phyloP scores from a whole-genome alignment of 2,888 invertebrate genomes.

The Lepidocyrtinus sp. region DNA sequence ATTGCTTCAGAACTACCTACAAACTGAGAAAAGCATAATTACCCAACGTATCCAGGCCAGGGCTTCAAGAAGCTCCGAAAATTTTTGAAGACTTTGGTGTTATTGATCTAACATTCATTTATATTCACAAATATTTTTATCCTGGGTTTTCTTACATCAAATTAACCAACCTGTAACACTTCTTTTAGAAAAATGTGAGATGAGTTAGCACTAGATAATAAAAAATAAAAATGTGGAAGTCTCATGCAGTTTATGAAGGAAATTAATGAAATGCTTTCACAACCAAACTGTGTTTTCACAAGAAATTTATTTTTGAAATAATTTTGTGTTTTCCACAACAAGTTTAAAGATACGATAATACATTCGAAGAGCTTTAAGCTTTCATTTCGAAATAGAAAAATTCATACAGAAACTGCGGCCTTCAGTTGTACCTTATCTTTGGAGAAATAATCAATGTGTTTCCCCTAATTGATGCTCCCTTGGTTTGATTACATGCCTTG shows the following conservation, averaged over 20 bases:
- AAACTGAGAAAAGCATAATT: slow-evolving; percentile 35
- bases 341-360: too few relatives aligned
- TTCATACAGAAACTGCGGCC: too few relatives aligned
- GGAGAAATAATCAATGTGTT: slow-evolving; percentile 31
- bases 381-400: too few relatives aligned
- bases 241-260: background rate
- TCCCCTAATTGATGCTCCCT: slow-evolving; percentile 32
- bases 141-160: too few relatives aligned
- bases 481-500: background rate
- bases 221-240: background rate
- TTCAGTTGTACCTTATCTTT: slow-evolving; percentile 30
- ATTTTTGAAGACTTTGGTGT: slow-evolving; percentile 15
- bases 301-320: too few relatives aligned
- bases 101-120: background rate
- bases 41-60: slow-evolving; percentile 23
- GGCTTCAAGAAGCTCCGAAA: slow-evolving; percentile 28
- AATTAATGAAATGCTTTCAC: background rate
- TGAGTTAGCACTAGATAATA: background rate
- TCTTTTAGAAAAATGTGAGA: too few relatives aligned
- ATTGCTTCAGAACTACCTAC: slow-evolving; percentile 24
- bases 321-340: too few relatives aligned
- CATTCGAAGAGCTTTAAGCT: too few relatives aligned
- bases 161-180: too few relatives aligned
- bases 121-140: background rate
- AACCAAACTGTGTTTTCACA: background rate